Evolutionary conservation across 2,797 vertebrate genomes (phyloP).

Genomic region (Hydrophis major): DNA sequence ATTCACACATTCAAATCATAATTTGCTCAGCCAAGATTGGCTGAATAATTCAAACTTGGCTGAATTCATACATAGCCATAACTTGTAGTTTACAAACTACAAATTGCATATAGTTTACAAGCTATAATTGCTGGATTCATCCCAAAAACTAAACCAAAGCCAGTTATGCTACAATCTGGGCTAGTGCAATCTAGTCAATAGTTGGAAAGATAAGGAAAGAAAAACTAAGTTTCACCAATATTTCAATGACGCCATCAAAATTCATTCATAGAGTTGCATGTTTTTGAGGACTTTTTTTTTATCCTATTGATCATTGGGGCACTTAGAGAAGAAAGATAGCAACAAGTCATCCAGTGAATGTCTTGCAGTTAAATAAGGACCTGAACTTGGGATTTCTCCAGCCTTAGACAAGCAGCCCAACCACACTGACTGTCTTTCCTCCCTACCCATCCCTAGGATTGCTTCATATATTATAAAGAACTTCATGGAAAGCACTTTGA

Average conservation of each 20-base stretch:
- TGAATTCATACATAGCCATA: background rate
- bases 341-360: background rate
- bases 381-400: background rate
- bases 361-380: background rate
- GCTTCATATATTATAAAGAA: background rate
- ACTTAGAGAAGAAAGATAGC: background rate
- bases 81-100: background rate
- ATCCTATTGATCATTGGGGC: background rate
- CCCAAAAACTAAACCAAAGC: background rate
- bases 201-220: background rate
- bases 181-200: background rate
- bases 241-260: background rate
- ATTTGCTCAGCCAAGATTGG: background rate
- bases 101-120: background rate
- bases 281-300: background rate
- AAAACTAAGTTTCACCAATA: background rate
- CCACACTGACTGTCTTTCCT: background rate
- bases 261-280: background rate
- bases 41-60: background rate
- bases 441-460: too few species aligned
- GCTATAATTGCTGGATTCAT: background rate
- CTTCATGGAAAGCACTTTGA: background rate
- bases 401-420: background rate
- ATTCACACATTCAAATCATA: background rate
- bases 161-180: background rate